Base-by-base conservation (phyloP, 2,888 invertebrate species). In the Gari tellinella region DNA sequence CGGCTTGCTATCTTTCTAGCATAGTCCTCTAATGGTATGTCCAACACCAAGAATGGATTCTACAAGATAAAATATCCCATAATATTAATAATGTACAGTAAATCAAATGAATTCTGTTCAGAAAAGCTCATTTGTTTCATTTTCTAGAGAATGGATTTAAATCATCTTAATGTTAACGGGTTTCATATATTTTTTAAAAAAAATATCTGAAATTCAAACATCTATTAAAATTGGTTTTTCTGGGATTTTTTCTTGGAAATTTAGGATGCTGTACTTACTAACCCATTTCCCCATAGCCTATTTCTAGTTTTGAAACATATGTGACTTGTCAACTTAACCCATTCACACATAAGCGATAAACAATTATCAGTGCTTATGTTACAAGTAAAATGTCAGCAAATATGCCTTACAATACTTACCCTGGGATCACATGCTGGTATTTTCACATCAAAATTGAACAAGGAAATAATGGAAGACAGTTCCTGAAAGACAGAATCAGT, bases 31-130 rank as follows among this genome's bases (percentile, higher is more conserved):
- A 94, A 94, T 7, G 94, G 94, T 56, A 97, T 93, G 88, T 96
- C 95, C 1, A 97, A 94, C 43, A 97, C 94, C 95, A 97, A 95
- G 92, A 95, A 97, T 0, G 97, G 97, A 64, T 80, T 84, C 89
- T 90, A 46, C 37, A 67, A 65, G n/a, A 61, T 2, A 53, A 37
- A 62, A 41, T 17, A 17, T 0, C 25, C 38, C 25, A 41, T 15
- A 19, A 38, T 8, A 21, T 19, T 48, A 45, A 43, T 40, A 55
- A 40, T 19, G 23, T 38, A 40, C 2, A 40, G 19, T 5, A 12
- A 17, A 8, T 46, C 12, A 46, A 46, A 46, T 17, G 12, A 46
- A 10, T 15, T 46, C 17, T 46, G n/a, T n/a, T n/a, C n/a, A n/a
- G n/a, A n/a, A n/a, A n/a, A n/a, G n/a, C n/a, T 5, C 19, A 8